Conservation (phyloP, 2,113 vertebrate genomes). For the Neotragus pygmaeus region DNA sequence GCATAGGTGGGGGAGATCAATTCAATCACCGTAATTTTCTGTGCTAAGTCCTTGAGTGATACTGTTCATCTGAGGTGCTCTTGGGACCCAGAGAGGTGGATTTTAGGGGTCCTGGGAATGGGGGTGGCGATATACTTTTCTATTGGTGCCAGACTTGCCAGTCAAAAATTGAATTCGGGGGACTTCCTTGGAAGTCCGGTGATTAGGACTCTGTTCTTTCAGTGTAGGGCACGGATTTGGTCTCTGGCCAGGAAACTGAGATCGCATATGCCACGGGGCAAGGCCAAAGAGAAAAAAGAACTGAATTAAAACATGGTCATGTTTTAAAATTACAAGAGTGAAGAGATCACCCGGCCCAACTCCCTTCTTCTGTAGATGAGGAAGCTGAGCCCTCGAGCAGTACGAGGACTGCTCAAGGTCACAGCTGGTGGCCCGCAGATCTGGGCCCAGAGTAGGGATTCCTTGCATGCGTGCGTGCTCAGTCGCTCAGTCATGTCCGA, state of each 20-base stretch:
- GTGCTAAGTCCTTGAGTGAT: not conserved
- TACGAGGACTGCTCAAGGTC: not conserved
- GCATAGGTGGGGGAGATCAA: no score
- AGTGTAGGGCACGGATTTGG: not conserved
- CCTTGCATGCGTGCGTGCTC: not conserved
- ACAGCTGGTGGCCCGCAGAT: not conserved
- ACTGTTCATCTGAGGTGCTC: not conserved
- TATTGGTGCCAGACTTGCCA: not conserved
- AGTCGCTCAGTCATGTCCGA: fast-evolving
- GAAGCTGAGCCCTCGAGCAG: not conserved
- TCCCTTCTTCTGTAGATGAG: not conserved
- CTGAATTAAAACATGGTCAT: not conserved
- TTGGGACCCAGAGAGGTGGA: not conserved
- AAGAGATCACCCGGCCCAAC: not conserved
- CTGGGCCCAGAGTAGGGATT: not conserved
- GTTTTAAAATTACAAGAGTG: not conserved
- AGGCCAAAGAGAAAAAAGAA: not conserved
- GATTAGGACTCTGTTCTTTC: not conserved
- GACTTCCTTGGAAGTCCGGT: not conserved
- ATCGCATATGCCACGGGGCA: not conserved
- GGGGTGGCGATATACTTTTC: not conserved
- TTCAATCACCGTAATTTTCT: not conserved
- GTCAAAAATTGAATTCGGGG: not conserved
- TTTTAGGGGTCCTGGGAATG: not conserved
- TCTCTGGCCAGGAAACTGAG: not conserved